These are phyloP conservation scores for Bostrychus sinensis DNA, from an alignment of 2,113 vertebrate species.

Conservation along the genomic window DNA sequence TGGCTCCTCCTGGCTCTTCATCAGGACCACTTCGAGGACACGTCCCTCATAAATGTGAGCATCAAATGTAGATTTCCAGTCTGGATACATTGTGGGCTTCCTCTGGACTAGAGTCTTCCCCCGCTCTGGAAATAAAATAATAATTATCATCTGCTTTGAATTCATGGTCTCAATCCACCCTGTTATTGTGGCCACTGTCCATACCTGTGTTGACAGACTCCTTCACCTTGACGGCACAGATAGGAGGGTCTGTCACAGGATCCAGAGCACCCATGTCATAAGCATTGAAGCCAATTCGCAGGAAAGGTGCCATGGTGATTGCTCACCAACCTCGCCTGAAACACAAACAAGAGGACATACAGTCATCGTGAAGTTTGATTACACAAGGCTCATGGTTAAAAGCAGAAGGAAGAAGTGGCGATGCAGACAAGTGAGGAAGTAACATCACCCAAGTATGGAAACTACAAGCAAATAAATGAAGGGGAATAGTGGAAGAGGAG, in stretches of 20 bases:
- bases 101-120: slow-evolving; percentile 94
- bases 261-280: slow-evolving; percentile 85
- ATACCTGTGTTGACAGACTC: slow-evolving; percentile 93
- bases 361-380: background rate
- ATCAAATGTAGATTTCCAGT: slow-evolving; percentile 91
- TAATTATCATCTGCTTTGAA: background rate
- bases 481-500: background rate
- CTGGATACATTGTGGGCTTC: slow-evolving; percentile 95
- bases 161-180: too few species aligned
- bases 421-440: slow-evolving; percentile 44
- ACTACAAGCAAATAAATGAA: slow-evolving; percentile 27
- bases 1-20: slow-evolving; percentile 88
- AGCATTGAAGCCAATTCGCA: slow-evolving; percentile 89
- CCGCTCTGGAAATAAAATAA: slow-evolving; percentile 80
- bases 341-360: slow-evolving; percentile 19
- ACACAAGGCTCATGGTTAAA: slow-evolving; percentile 22
- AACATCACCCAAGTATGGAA: slow-evolving; percentile 29
- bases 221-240: slow-evolving; percentile 96
- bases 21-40: slow-evolving; percentile 92
- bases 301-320: slow-evolving; percentile 90
- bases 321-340: slow-evolving; percentile 58
- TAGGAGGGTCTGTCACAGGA: slow-evolving; percentile 77
- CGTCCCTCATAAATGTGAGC: slow-evolving; percentile 95
- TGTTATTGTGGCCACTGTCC: slow-evolving; percentile 12
- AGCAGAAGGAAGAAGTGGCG: slow-evolving; percentile 42